Conservation (phyloP, 2,113 vertebrate species). For the Hepsetus odoe region DNA sequence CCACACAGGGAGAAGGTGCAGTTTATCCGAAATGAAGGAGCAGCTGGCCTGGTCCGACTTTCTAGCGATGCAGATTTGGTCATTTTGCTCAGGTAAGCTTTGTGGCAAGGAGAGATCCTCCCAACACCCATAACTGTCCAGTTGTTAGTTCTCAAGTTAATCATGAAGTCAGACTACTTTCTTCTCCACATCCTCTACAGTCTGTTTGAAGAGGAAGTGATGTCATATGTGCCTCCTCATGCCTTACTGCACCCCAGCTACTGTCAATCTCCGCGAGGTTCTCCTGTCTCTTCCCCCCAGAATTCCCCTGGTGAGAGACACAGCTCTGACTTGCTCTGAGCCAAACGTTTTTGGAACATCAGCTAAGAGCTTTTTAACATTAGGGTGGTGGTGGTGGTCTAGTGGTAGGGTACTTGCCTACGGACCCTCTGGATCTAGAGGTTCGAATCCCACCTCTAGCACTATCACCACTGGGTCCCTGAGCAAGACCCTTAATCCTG, state of each 20-base stretch:
- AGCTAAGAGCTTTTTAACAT: no score
- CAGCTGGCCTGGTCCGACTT: conserved; percentile 89
- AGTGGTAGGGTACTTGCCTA: no score
- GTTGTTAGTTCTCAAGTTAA: no score
- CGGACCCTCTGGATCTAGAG: no score
- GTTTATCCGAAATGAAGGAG: conserved; percentile 96
- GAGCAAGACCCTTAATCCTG: no score
- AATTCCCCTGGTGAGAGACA: conserved; percentile 89
- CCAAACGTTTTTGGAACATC: no score
- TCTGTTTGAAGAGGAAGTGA: conserved; percentile 98
- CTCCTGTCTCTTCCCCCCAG: conserved; percentile 83
- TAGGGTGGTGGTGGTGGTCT: no score
- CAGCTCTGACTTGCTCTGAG: not conserved
- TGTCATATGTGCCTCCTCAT: conserved; percentile 96
- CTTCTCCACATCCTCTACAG: conserved; percentile 64
- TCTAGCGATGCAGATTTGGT: conserved; percentile 98
- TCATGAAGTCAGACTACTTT: not conserved
- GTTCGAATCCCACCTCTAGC: no score
- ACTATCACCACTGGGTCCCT: no score
- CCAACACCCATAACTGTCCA: not conserved
- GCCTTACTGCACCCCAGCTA: conserved; percentile 93
- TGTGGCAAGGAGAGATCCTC: no score
- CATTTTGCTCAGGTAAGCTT: conserved; percentile 90
- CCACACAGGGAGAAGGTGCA: conserved; percentile 68
- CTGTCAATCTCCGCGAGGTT: conserved; percentile 75